Evolutionary conservation across 1,140 invertebrate genomes (phyloP).

Genomic region (Apis laboriosa): DNA sequence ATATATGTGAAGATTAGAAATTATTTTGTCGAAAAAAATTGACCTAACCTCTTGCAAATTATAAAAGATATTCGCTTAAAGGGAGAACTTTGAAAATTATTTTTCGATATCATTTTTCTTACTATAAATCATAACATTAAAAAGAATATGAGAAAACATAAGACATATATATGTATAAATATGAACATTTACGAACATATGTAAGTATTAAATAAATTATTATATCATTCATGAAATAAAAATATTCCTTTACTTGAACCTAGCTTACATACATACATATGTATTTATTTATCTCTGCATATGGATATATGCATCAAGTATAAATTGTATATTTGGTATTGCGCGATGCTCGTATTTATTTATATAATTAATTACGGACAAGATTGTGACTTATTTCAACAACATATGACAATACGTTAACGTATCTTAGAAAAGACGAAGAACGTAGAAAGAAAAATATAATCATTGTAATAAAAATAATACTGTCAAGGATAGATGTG

Average conservation of each 20-base stretch:
- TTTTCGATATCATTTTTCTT: background rate
- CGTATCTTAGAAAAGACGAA: background rate
- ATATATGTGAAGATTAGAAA: too few relatives aligned
- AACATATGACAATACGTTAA: background rate
- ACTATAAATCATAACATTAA: background rate
- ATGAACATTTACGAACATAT: too few relatives aligned
- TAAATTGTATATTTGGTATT: background rate
- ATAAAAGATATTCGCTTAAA: background rate
- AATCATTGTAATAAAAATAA: background rate
- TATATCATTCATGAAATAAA: background rate
- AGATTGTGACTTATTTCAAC: constrained; percentile 12
- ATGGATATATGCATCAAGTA: background rate
- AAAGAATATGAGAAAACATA: too few relatives aligned
- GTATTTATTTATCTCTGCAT: background rate
- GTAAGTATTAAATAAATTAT: too few relatives aligned
- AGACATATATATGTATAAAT: too few relatives aligned
- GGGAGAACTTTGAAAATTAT: background rate
- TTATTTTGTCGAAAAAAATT: background rate
- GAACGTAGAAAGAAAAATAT: background rate
- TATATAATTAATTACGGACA: constrained; percentile 4
- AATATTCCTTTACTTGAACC: background rate
- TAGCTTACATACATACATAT: too few relatives aligned
- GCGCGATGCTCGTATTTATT: background rate
- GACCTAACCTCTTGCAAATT: background rate
- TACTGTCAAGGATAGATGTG: background rate